A percentile compares a stretch with the other conserved stretches of the same genome.
phyloP scores from a whole-genome alignment of 2,797 vertebrate species.

The Amazona finschi region DNA sequence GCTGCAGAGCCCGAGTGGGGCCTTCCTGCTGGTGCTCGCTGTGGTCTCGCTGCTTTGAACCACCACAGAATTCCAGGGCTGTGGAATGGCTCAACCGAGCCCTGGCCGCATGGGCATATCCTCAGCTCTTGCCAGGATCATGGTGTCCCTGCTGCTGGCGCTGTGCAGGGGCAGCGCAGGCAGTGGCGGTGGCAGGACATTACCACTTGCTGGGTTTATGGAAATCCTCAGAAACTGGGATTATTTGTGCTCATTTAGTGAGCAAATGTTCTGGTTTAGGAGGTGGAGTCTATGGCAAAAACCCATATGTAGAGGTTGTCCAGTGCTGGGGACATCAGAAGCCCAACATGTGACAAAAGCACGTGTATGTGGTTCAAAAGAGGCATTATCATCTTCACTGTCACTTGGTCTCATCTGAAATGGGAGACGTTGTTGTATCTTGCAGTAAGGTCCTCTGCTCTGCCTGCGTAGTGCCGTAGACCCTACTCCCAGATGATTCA shows the following conservation, averaged over 20 bases:
- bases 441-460: not conserved
- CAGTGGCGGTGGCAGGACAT: not conserved
- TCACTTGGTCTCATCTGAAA: not conserved
- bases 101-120: rapidly evolving
- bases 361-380: rapidly evolving
- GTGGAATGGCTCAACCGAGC: not conserved
- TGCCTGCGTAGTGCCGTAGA: not conserved
- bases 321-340: not conserved
- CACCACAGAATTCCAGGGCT: rapidly evolving
- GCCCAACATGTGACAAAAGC: rapidly evolving
- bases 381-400: not conserved
- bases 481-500: not conserved
- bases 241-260: not conserved
- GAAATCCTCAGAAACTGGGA: not conserved
- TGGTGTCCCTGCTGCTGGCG: not conserved
- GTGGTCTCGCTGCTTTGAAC: not conserved
- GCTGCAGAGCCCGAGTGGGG: not conserved
- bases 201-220: not conserved
- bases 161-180: not conserved
- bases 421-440: not conserved
- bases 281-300: not conserved
- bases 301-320: rapidly evolving
- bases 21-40: not conserved
- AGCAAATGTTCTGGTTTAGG: not conserved
- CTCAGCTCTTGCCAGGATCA: not conserved